A percentile compares a stretch with the other conserved stretches of the same genome.
Conservation (phyloP, 2,888 invertebrate genomes). For the Eristalis pertinax region DNA sequence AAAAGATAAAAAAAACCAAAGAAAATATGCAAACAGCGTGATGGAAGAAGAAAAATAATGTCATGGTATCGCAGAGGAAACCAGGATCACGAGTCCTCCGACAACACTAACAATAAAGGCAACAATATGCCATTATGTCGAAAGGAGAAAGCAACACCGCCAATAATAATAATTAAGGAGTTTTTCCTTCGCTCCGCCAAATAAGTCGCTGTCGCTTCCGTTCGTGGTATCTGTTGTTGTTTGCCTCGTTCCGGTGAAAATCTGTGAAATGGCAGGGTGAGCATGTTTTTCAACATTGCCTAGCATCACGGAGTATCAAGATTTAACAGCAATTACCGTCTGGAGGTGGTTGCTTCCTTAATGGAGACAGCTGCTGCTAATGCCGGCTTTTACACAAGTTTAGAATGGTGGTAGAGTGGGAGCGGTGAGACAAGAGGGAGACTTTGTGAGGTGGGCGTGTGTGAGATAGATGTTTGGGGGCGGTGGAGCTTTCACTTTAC, state of each 20-base stretch:
- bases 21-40: slow-evolving; percentile 8
- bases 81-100: slow-evolving; percentile 43
- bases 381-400: slow-evolving; percentile 19
- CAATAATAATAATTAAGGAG: slow-evolving; percentile 62
- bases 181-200: slow-evolving; percentile 5
- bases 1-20: not conserved
- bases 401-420: not conserved
- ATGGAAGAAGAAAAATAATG: slow-evolving; percentile 13
- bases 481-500: no score
- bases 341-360: slow-evolving; percentile 32
- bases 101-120: slow-evolving; percentile 49
- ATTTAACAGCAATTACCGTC: slow-evolving; percentile 45
- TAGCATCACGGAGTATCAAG: slow-evolving; percentile 25
- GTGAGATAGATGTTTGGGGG: not conserved
- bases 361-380: slow-evolving; percentile 45
- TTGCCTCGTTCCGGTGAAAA: not conserved
- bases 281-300: slow-evolving; percentile 32
- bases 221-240: not conserved
- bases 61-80: not conserved
- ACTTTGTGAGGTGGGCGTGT: not conserved
- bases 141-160: slow-evolving; percentile 45
- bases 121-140: slow-evolving; percentile 59
- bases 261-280: slow-evolving; percentile 8
- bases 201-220: not conserved
- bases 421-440: not conserved